Evolutionary conservation across 2,113 vertebrate species (phyloP).

Genomic region (Amblyornis subalaris): DNA sequence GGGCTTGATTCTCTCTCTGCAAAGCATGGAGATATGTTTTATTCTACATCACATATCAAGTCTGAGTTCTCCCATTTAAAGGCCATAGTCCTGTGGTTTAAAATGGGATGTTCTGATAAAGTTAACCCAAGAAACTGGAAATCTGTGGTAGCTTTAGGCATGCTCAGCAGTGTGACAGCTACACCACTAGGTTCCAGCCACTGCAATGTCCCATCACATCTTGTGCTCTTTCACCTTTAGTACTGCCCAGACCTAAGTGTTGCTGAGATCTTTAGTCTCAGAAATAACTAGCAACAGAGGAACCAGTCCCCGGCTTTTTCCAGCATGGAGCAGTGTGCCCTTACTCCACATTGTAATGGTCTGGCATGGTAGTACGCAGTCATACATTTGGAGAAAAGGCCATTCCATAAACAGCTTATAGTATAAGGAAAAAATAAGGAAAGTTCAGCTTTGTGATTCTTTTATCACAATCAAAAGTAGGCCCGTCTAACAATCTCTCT

Average conservation of each 20-base stretch:
- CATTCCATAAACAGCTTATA: not conserved
- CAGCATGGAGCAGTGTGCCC: not conserved
- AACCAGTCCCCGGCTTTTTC: not conserved
- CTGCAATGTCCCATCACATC: not conserved
- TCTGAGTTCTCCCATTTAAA: not conserved
- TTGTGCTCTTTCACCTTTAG: not conserved
- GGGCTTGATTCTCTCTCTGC: not conserved
- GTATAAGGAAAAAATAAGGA: not conserved
- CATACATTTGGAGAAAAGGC: not conserved
- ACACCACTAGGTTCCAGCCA: not conserved
- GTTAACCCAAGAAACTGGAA: not conserved
- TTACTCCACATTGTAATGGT: fast-evolving
- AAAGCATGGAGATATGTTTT: not conserved
- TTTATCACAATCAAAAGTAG: not conserved
- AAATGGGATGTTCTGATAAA: not conserved
- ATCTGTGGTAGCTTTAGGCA: not conserved
- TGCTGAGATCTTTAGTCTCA: not conserved
- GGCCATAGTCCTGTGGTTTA: not conserved
- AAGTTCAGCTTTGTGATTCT: not conserved
- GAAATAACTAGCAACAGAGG: not conserved
- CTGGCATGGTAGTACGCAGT: not conserved
- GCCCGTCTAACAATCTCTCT: not conserved
- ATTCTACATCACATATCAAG: not conserved
- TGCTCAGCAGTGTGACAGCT: not conserved
- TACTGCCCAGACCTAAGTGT: not conserved